Conservation (phyloP, 1,140 invertebrate species). For the Pentalonia nigronervosa region DNA sequence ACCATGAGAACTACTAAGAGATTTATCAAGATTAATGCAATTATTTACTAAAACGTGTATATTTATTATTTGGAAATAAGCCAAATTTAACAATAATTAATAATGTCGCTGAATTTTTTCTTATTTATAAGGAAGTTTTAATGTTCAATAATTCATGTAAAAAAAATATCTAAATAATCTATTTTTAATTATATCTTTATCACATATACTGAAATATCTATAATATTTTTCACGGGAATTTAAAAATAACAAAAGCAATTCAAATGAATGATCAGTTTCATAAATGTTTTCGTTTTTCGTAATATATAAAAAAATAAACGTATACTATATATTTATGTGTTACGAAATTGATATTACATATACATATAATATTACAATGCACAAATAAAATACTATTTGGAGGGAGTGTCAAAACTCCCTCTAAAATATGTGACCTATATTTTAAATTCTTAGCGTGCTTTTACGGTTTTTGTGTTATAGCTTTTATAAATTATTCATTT, state of each 20-base stretch:
- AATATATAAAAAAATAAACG: not conserved
- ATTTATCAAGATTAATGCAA: not conserved
- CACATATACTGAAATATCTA: not conserved
- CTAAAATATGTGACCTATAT: not conserved
- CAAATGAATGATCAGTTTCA: not conserved
- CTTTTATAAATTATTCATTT: not conserved
- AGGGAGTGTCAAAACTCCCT: too few relatives aligned
- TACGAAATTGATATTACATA: not conserved
- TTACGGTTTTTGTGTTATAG: not conserved
- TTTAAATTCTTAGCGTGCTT: constrained; percentile 5
- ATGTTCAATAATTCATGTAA: not conserved
- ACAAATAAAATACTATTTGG: not conserved
- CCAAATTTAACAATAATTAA: not conserved
- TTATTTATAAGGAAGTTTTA: not conserved
- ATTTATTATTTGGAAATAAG: not conserved
- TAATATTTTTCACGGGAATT: not conserved
- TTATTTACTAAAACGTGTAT: not conserved
- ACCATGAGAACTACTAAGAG: not conserved
- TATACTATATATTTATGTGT: not conserved
- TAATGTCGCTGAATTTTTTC: not conserved
- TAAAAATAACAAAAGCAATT: not conserved
- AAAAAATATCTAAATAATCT: not conserved
- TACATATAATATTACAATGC: not conserved
- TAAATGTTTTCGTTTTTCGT: not conserved
- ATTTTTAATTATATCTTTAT: not conserved